Evolutionary conservation across 2,888 invertebrate species (phyloP), one percentile per base, ranked within the genome.

Genomic region (Torymus aiolomorphi): DNA sequence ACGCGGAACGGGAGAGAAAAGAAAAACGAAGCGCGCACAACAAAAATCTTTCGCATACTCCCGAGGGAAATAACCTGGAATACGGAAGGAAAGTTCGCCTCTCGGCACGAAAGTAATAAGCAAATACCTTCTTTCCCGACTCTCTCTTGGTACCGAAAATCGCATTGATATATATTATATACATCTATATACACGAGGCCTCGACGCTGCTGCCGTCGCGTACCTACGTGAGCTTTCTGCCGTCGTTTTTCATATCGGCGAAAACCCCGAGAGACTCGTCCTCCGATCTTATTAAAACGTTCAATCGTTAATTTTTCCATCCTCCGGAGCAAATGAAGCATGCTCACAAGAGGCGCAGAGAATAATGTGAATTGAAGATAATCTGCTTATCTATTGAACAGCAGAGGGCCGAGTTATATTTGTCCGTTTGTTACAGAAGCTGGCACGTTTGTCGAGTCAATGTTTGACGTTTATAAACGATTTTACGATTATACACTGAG

Each of bases 61-160:
- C 72, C 61, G 16, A 18, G 73, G 72, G 75, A 72, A 73, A 76
- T 66, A 72, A 71, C 70, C 52, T 63, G 62, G 62, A 74, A 78
- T 72, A 78, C 78, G 73, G 66, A 76, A 62, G 59, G 71, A 72
- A 77, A 77, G 72, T 63, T 77, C 52, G 42, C 54, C 31, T 14
- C 13, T 13, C 56, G 31, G 31, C 66, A 31, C 71, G 63, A 77
- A 76, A 77, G 77, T 77, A 77, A 77, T 77, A 77, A 77, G 77
- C 77, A 77, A 77, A 77, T 72, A 77, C 71, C 72, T 71, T 71
- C 77, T 71, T 77, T 65, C 54, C 10, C 24, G 52, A 24, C 54
- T 31, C 31, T 31, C 31, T 31, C 31, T 31, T 31, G 31, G 62
- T 16, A 63, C 52, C 54, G 51, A 72, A 72, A 73, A 63, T 73